Evolutionary conservation across 30 jellyfish, hydroid and myxozoan species (phyloP).

Genomic region (Rhopilema esculentum): DNA sequence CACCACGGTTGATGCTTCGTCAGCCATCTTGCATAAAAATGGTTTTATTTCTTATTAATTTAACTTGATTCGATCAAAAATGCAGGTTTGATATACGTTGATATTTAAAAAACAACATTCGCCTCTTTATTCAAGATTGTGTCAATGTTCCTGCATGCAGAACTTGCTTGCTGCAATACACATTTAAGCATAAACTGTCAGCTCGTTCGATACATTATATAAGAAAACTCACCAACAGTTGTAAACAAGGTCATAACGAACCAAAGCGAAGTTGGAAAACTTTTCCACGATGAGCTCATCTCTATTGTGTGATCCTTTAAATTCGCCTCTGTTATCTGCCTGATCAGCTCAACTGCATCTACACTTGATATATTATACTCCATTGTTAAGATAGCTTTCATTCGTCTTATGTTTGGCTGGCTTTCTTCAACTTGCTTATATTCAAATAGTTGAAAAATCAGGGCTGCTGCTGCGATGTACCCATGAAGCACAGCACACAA

Average conservation of each 20-base stretch:
- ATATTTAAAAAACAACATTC: too few relatives aligned
- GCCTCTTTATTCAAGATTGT: too few relatives aligned
- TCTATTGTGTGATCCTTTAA: not conserved
- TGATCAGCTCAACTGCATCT: not conserved
- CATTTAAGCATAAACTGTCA: too few relatives aligned
- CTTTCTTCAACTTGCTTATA: not conserved
- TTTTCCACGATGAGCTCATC: slow-evolving; percentile 14
- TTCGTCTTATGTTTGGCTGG: not conserved
- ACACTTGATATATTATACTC: slow-evolving; percentile 2
- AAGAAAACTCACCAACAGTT: slow-evolving; percentile 34
- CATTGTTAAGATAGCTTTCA: not conserved
- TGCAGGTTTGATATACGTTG: too few relatives aligned
- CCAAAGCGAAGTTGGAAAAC: slow-evolving; percentile 32
- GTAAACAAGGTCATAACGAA: slow-evolving; percentile 49
- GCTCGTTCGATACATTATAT: not conserved
- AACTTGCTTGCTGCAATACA: too few relatives aligned
- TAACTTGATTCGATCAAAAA: too few relatives aligned
- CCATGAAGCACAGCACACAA: slow-evolving; percentile 16
- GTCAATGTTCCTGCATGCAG: too few relatives aligned
- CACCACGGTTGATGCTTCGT: too few relatives aligned
- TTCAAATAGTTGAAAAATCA: slow-evolving; percentile 30
- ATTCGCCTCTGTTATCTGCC: not conserved
- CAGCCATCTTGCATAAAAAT: too few relatives aligned
- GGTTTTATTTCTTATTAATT: too few relatives aligned
- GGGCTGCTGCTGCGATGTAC: slow-evolving; percentile 17